Percentiles rank a stretch among this genome's conserved stretches.
Conservation (phyloP, 2,113 vertebrate genomes). For the Labeo rohita region DNA sequence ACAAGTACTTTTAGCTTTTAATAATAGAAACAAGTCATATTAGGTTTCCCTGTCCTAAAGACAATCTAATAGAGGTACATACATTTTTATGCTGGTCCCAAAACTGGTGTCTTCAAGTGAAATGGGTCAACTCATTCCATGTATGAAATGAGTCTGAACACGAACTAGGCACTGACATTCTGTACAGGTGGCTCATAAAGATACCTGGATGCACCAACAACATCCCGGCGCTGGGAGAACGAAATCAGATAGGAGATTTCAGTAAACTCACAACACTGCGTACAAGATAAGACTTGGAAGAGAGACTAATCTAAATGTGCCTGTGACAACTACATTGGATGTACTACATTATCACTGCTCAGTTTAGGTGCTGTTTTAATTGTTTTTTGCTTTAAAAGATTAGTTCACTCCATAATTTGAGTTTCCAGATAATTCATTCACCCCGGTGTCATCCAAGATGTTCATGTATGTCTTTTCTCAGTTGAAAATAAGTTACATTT, state of each 20-base stretch:
- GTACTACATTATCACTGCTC: background rate
- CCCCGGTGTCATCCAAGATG: too few relatives aligned
- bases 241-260: background rate
- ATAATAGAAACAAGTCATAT: background rate
- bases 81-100: background rate
- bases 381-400: too few relatives aligned
- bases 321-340: background rate
- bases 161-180: background rate
- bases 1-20: conserved; percentile 10
- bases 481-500: too few relatives aligned
- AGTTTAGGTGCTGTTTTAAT: background rate
- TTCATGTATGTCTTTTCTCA: too few relatives aligned
- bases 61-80: background rate
- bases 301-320: background rate
- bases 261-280: background rate
- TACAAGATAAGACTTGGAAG: background rate
- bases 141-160: background rate
- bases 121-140: background rate
- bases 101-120: background rate
- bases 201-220: background rate
- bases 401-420: too few relatives aligned
- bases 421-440: too few relatives aligned
- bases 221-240: background rate
- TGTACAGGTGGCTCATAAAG: background rate
- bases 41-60: background rate